Evolutionary conservation across 2,888 invertebrate genomes (phyloP).

Genomic region (Drosophila siamana): DNA sequence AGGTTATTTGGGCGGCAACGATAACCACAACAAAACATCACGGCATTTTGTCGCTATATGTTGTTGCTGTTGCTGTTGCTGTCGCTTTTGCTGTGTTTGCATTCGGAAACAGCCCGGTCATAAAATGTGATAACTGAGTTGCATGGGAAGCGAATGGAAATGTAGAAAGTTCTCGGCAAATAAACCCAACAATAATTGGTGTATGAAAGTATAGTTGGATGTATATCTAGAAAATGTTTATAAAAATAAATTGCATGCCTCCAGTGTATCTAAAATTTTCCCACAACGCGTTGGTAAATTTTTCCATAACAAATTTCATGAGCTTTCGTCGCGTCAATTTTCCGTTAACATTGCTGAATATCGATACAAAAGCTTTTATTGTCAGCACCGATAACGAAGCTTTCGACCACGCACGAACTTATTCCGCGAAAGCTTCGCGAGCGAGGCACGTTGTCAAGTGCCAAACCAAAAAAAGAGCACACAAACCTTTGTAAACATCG

Average conservation of each 20-base stretch:
- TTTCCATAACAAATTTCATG: not conserved
- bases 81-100: constrained; percentile 11
- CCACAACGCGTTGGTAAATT: not conserved
- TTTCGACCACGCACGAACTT: constrained; percentile 43
- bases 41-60: constrained; percentile 10
- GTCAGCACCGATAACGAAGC: constrained; percentile 37
- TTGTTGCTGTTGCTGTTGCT: constrained; percentile 1
- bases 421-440: constrained; percentile 57
- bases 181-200: not conserved
- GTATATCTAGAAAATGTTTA: not conserved
- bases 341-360: constrained; percentile 44
- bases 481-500: constrained; percentile 23
- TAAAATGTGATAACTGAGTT: not conserved
- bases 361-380: constrained; percentile 35
- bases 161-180: not conserved
- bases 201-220: not conserved
- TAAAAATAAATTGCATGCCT: not conserved
- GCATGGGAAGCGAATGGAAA: not conserved
- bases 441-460: constrained; percentile 17
- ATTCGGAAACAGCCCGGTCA: constrained; percentile 1
- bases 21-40: constrained; percentile 28
- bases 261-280: not conserved
- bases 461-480: constrained; percentile 15
- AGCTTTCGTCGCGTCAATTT: constrained; percentile 23
- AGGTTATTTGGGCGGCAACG: constrained; percentile 67